Evolutionary conservation across 1,140 invertebrate genomes (phyloP).

Genomic region (Babylonia areolata): DNA sequence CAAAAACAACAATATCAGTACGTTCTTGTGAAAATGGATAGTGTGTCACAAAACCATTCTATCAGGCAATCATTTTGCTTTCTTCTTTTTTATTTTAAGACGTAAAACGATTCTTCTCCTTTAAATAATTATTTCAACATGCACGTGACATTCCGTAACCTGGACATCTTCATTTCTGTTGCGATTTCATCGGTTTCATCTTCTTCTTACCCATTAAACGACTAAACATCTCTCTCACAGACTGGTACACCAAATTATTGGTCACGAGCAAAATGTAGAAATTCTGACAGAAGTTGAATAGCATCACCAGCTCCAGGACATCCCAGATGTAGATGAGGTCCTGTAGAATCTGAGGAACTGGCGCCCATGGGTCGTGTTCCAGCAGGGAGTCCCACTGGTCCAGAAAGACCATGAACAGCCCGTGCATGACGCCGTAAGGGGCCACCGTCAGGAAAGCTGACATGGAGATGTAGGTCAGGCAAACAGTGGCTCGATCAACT

Average conservation of each 20-base stretch:
- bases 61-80: no score
- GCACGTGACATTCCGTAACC: no score
- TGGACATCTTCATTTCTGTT: no score
- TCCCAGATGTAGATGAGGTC: not conserved
- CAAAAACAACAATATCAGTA: no score
- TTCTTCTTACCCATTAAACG: not conserved
- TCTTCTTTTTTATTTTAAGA: no score
- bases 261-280: constrained; percentile 12
- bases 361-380: not conserved
- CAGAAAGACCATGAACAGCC: not conserved
- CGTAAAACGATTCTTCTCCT: no score
- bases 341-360: not conserved
- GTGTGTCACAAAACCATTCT: no score
- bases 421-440: not conserved
- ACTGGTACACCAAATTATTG: not conserved
- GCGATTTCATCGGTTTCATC: no score
- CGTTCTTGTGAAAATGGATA: no score
- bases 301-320: not conserved
- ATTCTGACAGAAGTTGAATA: not conserved
- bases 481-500: constrained; percentile 4
- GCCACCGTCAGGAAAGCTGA: not conserved
- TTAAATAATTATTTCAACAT: no score
- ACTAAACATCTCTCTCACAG: not conserved
- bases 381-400: not conserved
- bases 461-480: not conserved